These are phyloP conservation scores for Hippopotamyrus pictus DNA, from an alignment of 2,797 vertebrate genomes.

Conservation along the genomic window DNA sequence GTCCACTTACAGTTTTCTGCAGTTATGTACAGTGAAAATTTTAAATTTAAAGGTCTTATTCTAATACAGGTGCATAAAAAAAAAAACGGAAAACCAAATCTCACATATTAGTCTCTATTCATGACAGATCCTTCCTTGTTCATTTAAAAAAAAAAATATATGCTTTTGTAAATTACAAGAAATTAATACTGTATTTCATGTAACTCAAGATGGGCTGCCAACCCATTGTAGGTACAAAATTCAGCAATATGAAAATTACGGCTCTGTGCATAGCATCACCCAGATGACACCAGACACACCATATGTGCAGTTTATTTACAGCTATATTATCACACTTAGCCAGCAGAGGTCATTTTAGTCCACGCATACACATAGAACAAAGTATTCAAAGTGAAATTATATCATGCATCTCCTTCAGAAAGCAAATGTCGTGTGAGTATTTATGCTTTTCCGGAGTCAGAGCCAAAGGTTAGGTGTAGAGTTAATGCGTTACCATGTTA, in stretches of 20 bases:
- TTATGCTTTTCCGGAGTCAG: background rate
- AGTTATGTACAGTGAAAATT: background rate
- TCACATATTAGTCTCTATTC: background rate
- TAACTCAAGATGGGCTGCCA: background rate
- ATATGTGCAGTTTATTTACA: background rate
- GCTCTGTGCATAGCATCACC: background rate
- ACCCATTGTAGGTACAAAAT: background rate
- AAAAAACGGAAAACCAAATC: background rate
- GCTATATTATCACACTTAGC: background rate
- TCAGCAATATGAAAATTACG: background rate
- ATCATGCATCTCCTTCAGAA: background rate
- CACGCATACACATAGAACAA: background rate
- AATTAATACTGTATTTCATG: background rate
- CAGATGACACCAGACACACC: background rate
- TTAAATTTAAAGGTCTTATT: background rate
- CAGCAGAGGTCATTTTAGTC: background rate
- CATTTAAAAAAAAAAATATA: background rate
- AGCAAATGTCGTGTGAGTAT: background rate
- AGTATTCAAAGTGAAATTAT: background rate
- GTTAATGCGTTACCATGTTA: background rate
- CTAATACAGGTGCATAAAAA: background rate
- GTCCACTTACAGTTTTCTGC: background rate
- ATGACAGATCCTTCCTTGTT: background rate
- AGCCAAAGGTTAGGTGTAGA: background rate
- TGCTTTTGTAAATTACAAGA: background rate